Evolutionary conservation across 1,140 invertebrate genomes (phyloP), one percentile per base, ranked within the genome.

Genomic region (Samia ricini): DNA sequence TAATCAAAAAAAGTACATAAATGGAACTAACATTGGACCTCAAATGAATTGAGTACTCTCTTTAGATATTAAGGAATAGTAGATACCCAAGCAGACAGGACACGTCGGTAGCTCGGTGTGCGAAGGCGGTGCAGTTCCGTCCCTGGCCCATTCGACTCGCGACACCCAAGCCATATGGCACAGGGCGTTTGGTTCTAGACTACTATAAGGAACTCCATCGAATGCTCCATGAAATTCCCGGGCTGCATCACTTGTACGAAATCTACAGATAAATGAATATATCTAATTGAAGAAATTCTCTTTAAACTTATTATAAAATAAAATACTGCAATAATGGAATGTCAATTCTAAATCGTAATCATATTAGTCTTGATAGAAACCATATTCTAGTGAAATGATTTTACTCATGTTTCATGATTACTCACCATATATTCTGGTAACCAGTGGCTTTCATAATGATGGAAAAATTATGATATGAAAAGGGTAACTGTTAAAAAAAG

Each of bases 51-150:
- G 10, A 10, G 6, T 29, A 42, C 7, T 42, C 33, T 15, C n/a
- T 42, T 4, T 15, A 42, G 33, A 42, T 1, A 49, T 57, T 4
- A 23, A 62, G 18, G 10, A 20, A 54, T 52, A 55, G 59, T 48
- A 55, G 50, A 55, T 78, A 92, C 91, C 92, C 20, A 93, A 68
- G 85, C 98, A 99, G 18, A 99, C 98, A 6, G 98, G 97, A 91
- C 99, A 99, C 3, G 96, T 98, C n/a, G 98, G 98, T 59, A 99
- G 91, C 90, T 99, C 99, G 0, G 97, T 98, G 72, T 98, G 95
- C n/a, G 92, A 88, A 0, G 95, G 93, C 0, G 96, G 94, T 22
- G 93, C 88, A n/a, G 93, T 92, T 52, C 94, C 93, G 69, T 93
- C 92, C 19, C 94, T 93, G 48, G 93, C 95, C 56, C 95, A 94